Evolutionary conservation across 2,113 vertebrate species (phyloP).

Genomic region (Grus americana): DNA sequence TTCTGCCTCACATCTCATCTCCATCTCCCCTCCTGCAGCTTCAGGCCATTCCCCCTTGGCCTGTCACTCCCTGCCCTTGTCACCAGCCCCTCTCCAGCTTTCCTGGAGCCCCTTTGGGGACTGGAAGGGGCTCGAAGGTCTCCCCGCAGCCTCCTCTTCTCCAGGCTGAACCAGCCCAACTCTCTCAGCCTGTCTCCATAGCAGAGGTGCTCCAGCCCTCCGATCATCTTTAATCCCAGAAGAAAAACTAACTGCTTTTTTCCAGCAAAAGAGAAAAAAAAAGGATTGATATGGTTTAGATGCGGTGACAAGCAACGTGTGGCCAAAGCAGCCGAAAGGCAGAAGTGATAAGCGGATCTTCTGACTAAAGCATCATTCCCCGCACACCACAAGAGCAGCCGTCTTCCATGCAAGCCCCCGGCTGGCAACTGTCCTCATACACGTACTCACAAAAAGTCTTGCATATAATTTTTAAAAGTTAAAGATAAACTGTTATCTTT

Average conservation of each 20-base stretch:
- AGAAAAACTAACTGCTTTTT: not conserved
- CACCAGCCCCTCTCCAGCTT: too few species aligned
- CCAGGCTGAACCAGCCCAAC: too few species aligned
- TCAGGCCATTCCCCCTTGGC: too few species aligned
- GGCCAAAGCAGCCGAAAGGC: not conserved
- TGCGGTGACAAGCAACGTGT: not conserved
- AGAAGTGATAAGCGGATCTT: not conserved
- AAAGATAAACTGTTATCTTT: not conserved
- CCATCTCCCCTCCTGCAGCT: too few species aligned
- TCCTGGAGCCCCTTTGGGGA: too few species aligned
- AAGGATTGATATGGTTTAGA: not conserved
- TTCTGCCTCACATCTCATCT: too few species aligned
- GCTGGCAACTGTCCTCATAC: not conserved
- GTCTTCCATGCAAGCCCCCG: fast-evolving
- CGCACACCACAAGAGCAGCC: not conserved
- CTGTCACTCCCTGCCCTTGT: too few species aligned
- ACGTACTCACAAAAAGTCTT: not conserved
- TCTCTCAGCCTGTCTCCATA: too few species aligned
- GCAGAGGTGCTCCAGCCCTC: too few species aligned
- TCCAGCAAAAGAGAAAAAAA: not conserved
- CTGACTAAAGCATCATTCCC: not conserved
- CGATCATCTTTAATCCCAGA: not conserved
- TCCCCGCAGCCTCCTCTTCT: too few species aligned
- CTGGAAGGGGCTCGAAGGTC: too few species aligned
- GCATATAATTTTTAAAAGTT: fast-evolving